phyloP scores from a whole-genome alignment of 35 echinoderm and acorn worm genomes.

The Heliocidaris tuberculata region DNA sequence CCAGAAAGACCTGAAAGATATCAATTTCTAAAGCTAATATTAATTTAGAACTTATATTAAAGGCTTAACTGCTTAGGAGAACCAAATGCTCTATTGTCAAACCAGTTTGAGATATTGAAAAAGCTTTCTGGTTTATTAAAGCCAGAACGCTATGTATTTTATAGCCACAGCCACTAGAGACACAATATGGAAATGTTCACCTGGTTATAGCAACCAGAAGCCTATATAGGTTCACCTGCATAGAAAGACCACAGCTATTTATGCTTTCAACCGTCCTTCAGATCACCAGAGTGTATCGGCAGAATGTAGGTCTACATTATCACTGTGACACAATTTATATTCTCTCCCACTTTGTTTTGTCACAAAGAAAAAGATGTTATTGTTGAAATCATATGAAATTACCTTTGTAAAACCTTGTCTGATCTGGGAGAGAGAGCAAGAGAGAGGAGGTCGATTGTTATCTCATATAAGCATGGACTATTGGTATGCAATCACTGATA shows the following conservation, averaged over 20 bases:
- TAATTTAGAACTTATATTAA: too few species aligned
- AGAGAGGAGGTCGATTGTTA: neutral
- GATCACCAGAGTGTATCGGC: neutral
- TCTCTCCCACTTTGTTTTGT: neutral
- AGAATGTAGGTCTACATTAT: neutral
- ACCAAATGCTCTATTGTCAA: too few species aligned
- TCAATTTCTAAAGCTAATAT: too few species aligned
- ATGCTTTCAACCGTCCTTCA: neutral
- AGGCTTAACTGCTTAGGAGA: too few species aligned
- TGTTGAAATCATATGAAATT: neutral
- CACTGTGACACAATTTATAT: neutral
- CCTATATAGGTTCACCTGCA: too few species aligned
- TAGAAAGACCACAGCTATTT: neutral
- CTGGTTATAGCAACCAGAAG: too few species aligned
- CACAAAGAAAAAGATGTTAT: neutral
- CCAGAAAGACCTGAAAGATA: too few species aligned
- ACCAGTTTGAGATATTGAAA: too few species aligned
- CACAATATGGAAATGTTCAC: too few species aligned
- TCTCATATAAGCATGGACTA: neutral
- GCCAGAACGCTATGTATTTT: too few species aligned
- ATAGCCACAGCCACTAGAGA: too few species aligned
- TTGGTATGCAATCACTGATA: neutral
- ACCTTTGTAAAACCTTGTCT: neutral
- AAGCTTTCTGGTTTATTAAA: too few species aligned
- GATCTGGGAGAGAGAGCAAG: neutral